These are phyloP conservation scores for Tapirus terrestris DNA, from an alignment of 2,113 vertebrate species.

Conservation along the genomic window DNA sequence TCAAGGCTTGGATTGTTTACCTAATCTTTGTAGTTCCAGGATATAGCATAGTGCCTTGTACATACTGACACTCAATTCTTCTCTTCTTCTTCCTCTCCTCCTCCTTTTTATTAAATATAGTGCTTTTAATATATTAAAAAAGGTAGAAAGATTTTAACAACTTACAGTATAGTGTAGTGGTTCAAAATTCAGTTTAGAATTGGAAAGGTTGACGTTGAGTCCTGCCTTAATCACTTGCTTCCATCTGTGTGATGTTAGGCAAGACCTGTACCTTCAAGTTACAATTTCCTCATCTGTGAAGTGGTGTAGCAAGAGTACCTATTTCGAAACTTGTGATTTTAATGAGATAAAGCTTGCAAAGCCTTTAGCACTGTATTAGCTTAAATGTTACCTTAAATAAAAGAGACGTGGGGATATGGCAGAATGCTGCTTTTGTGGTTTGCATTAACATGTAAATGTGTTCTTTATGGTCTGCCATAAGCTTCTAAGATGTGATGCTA, in stretches of 20 bases:
- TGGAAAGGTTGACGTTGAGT: neutral
- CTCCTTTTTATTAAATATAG: neutral
- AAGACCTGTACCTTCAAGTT: neutral
- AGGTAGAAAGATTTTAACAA: neutral
- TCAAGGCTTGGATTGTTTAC: neutral
- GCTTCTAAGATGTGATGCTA: neutral
- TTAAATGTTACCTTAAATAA: neutral
- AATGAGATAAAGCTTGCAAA: constrained; percentile 6
- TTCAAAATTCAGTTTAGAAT: neutral
- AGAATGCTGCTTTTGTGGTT: neutral
- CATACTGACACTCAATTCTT: neutral
- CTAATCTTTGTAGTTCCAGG: neutral
- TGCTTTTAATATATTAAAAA: neutral
- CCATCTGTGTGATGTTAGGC: neutral
- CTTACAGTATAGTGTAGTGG: neutral
- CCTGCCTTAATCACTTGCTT: neutral
- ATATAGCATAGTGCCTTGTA: neutral
- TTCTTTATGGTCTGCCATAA: neutral
- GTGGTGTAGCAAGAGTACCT: neutral
- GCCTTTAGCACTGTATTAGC: neutral
- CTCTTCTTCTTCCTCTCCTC: neutral
- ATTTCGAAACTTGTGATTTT: neutral
- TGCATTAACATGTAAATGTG: neutral
- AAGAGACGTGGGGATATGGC: neutral
- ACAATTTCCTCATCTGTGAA: neutral